Conservation (phyloP, 2,113 vertebrate species). For the Platanista minor region DNA sequence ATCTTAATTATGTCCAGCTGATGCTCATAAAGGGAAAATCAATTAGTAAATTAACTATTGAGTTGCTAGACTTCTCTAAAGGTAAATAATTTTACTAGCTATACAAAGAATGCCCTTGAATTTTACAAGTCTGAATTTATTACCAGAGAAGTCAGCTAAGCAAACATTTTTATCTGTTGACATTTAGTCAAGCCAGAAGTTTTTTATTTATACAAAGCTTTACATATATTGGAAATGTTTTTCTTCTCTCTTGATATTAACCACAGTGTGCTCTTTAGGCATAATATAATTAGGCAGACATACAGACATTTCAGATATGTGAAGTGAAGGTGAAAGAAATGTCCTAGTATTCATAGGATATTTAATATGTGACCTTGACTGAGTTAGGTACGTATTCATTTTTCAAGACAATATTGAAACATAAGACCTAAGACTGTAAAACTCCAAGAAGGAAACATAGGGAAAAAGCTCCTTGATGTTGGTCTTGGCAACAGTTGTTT, state of each 20-base stretch:
- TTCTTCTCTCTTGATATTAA: neutral
- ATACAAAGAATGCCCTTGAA: neutral
- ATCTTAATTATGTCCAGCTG: neutral
- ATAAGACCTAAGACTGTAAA: neutral
- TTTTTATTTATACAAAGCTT: conserved; percentile 45
- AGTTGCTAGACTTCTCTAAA: neutral
- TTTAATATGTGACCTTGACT: neutral
- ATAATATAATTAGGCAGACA: neutral
- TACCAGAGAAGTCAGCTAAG: neutral
- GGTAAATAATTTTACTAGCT: neutral
- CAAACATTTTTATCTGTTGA: conserved; percentile 48
- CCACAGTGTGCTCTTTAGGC: neutral
- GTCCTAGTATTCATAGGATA: neutral
- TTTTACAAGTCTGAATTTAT: conserved; percentile 24
- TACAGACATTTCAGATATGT: neutral
- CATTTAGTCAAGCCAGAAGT: conserved; percentile 49
- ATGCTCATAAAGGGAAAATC: neutral
- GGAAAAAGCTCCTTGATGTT: neutral
- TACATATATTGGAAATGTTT: conserved; percentile 6
- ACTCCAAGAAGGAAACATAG: neutral
- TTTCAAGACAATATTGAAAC: conserved; percentile 6
- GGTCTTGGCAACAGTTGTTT: neutral
- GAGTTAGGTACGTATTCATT: neutral
- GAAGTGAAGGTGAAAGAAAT: neutral
- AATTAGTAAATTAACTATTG: neutral